Conservation (phyloP, 2,888 invertebrate species). For the Dysmachus trigonus region DNA sequence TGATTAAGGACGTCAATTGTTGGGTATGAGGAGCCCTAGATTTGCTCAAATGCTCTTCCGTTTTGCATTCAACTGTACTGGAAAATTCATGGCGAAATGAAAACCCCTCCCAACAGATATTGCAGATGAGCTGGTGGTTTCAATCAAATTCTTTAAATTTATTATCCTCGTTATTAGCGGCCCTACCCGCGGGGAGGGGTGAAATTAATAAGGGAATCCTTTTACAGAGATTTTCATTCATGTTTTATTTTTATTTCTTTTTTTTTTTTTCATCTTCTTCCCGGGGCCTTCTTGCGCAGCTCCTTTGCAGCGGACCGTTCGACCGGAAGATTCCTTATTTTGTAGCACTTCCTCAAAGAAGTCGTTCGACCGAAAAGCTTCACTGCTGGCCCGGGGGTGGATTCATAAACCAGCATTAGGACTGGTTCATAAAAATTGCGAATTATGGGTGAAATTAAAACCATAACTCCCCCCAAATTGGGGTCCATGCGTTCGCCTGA, state of each 20-base stretch:
- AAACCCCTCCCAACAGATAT: not conserved
- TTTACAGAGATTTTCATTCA: not conserved
- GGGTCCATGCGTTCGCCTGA: slow-evolving; percentile 26
- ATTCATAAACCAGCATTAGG: slow-evolving; percentile 35
- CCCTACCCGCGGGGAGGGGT: not conserved
- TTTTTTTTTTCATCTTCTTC: not conserved
- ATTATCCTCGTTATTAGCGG: not conserved
- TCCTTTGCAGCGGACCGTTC: not conserved
- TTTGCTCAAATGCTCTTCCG: not conserved
- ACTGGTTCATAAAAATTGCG: slow-evolving; percentile 23
- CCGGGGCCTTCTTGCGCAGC: not conserved
- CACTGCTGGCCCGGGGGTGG: not conserved
- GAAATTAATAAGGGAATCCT: slow-evolving; percentile 6
- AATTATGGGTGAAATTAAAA: slow-evolving; percentile 29
- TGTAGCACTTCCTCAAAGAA: slow-evolving; percentile 18
- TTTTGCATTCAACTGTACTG: slow-evolving; percentile 3
- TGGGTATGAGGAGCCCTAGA: no score
- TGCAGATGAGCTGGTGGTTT: slow-evolving; percentile 12
- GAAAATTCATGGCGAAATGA: not conserved
- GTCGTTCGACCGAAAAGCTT: not conserved
- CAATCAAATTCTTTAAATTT: slow-evolving; percentile 27
- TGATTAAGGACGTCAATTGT: slow-evolving; percentile 1
- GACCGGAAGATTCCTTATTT: not conserved
- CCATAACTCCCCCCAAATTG: slow-evolving; percentile 25
- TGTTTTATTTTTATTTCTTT: no score